Evolutionary conservation across 2,888 invertebrate species (phyloP).

Genomic region (Spialia ferax): DNA sequence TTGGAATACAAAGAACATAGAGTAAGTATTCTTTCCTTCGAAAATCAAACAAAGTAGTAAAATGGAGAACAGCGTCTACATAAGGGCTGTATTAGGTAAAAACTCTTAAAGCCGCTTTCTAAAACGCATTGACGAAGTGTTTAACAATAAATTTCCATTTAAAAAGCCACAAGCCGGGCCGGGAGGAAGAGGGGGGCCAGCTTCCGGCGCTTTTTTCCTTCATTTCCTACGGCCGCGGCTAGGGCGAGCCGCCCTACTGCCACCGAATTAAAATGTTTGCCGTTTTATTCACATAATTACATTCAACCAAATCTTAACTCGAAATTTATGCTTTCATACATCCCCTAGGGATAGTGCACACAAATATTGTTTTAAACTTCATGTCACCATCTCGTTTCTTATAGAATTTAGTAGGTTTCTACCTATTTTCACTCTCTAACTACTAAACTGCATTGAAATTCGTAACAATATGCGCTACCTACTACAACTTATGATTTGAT

Average conservation of each 20-base stretch:
- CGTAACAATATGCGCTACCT: too few relatives aligned
- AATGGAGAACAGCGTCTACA: conserved; percentile 53
- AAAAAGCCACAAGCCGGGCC: conserved; percentile 79
- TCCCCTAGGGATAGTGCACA: conserved; percentile 18
- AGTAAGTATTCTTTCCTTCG: too few relatives aligned
- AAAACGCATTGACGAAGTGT: conserved; percentile 81
- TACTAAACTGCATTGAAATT: too few relatives aligned
- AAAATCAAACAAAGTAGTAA: conserved; percentile 16
- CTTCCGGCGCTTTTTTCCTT: conserved; percentile 85
- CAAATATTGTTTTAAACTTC: conserved; percentile 9
- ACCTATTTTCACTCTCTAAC: too few relatives aligned
- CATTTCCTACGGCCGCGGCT: conserved; percentile 82
- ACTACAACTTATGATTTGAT: too few relatives aligned
- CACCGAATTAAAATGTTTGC: conserved; percentile 75
- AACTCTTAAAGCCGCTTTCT: conserved; percentile 68
- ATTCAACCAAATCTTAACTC: conserved; percentile 41
- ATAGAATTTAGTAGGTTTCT: neutral
- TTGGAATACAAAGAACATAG: too few relatives aligned
- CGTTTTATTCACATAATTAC: conserved; percentile 51
- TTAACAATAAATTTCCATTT: conserved; percentile 87
- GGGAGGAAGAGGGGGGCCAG: conserved; percentile 58
- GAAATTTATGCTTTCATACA: conserved; percentile 30
- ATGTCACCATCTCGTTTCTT: neutral
- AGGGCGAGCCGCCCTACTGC: conserved; percentile 69
- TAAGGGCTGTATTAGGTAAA: conserved; percentile 65